These are phyloP conservation scores for Smutsia gigantea DNA, from an alignment of 2,797 vertebrate genomes.

Conservation along the genomic window DNA sequence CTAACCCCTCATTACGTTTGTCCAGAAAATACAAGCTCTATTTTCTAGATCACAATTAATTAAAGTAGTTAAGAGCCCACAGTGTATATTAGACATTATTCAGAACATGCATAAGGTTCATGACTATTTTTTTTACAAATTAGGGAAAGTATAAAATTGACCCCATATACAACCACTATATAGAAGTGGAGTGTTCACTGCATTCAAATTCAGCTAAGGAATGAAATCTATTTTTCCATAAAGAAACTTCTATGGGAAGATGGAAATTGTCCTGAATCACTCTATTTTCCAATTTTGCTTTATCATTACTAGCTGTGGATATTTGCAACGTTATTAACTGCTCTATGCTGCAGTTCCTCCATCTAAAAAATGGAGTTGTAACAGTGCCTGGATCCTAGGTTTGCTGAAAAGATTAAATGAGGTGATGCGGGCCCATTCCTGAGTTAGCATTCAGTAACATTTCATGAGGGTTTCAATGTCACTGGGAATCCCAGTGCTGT, in stretches of 20 bases:
- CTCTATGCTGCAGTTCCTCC: background rate
- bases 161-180: background rate
- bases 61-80: background rate
- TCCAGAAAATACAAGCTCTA: background rate
- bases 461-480: background rate
- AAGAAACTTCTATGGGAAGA: background rate
- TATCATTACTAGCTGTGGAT: background rate
- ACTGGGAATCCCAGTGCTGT: background rate
- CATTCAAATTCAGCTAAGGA: background rate
- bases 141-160: background rate
- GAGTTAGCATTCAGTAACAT: background rate
- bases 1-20: background rate
- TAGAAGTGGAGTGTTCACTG: background rate
- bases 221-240: background rate
- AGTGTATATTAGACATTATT: background rate
- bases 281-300: background rate
- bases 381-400: background rate
- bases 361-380: background rate
- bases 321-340: background rate
- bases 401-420: background rate
- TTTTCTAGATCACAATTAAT: background rate
- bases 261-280: background rate
- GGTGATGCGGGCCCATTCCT: background rate
- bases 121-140: background rate
- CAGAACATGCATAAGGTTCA: background rate